Evolutionary conservation across 2,888 invertebrate species (phyloP).

Genomic region (Nudaria mundana): DNA sequence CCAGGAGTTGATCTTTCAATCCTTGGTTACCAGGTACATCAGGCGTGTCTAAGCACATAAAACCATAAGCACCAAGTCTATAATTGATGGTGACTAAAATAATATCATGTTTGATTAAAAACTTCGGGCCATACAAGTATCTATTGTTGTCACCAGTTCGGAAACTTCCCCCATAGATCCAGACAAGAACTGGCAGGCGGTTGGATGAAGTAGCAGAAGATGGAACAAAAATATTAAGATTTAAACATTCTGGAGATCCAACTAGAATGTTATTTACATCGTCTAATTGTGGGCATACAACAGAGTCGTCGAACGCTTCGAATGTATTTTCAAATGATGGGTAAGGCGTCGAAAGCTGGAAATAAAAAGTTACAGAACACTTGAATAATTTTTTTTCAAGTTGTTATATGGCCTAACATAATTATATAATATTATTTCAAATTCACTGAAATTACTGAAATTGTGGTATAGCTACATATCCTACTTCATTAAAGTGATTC

Average conservation of each 20-base stretch:
- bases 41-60: constrained; percentile 31
- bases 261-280: constrained; percentile 20
- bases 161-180: constrained; percentile 7
- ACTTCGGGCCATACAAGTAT: constrained; percentile 6
- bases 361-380: no score
- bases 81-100: constrained; percentile 35
- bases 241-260: constrained; percentile 5
- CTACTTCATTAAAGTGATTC: no score
- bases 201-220: constrained; percentile 1
- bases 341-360: constrained; percentile 6
- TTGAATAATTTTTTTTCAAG: no score
- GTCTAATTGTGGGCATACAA: constrained; percentile 8
- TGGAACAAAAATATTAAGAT: constrained; percentile 9
- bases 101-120: constrained; percentile 26
- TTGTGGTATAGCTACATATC: no score
- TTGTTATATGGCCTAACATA: no score
- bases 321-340: constrained; percentile 4
- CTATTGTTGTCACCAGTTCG: not conserved
- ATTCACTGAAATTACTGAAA: no score
- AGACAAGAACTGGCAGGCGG: constrained; percentile 6
- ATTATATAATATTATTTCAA: no score
- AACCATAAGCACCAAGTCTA: constrained; percentile 32
- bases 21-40: constrained; percentile 36
- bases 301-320: constrained; percentile 5
- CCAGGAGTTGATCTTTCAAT: constrained; percentile 31